Base-by-base conservation (phyloP, 2,113 vertebrate species). In the Myodes glareolus region DNA sequence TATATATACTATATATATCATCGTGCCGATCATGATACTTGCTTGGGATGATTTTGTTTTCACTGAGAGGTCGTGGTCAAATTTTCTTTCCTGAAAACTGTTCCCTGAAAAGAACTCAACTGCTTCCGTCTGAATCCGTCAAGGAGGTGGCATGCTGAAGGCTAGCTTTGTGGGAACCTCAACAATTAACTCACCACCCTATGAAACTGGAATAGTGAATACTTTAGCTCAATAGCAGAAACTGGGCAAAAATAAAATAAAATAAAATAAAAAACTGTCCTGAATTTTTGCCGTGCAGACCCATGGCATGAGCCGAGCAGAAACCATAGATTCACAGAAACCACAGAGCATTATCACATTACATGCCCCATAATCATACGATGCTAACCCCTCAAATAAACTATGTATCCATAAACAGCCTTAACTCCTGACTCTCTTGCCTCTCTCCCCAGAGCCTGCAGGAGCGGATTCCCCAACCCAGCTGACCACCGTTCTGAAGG, bases 11-110 rank as follows among this genome's bases (percentile, higher is more conserved):
- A n/a, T n/a, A n/a, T n/a, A n/a, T n/a, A n/a, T 36, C 63, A 14
- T 9, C 5, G 6, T 36, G 17, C 7, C 21, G 36, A 87, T 81
- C 36, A 39, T 47, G 23, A 76, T 63, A 65, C 4, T 31, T 87
- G 3, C 45, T 84, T 58, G 8, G 91, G 19, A 33, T 94, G n/a
- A 90, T 92, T 96, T 92, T 7, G 47, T 89, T 96, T 94, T 88
- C 52, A 91, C 87, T 88, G 76, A 80, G 2, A 19, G 39, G 33
- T 5, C 1, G 29, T 76, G 21, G 14, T 21, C 63, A 92, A 58
- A 85, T 78, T 82, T 90, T 0, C 77, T 31, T 27, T n/a, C n/a
- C n/a, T 87, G 87, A 97, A 93, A 55, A 19, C 55, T 21, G 10
- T 75, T 72, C 52, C 23, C n/a, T 80, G 68, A 39, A 92, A 97